Evolutionary conservation across 1,140 invertebrate genomes (phyloP), one percentile per base, ranked within the genome.

Genomic region (Pogonomyrmex barbatus): DNA sequence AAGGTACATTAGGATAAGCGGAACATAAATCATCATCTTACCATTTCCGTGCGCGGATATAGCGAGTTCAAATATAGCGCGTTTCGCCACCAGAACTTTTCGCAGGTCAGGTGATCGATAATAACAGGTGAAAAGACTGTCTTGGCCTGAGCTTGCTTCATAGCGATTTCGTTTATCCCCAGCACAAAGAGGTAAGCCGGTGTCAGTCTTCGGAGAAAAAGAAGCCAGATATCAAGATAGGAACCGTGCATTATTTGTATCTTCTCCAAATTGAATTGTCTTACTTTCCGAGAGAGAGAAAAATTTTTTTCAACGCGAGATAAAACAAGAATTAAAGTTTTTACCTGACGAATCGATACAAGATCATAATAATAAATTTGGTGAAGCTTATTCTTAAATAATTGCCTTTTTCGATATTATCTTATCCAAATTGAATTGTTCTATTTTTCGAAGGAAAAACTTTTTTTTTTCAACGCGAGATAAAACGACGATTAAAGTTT

Each of bases 31-130:
- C 56, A 83, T 60, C 93, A 83, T 60, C 93, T 95, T 94, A 96
- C 96, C 96, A 98, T 97, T 93, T 98, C 97, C 2, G 94, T 96
- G 87, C 97, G 96, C 1, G 97, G 97, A 92, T 96, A 98, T 54
- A 97, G 96, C 85, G 97, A 98, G 93, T 98, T 98, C 85, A 98
- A 96, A 91, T 98, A 98, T 1, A 98, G 94, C 10, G 97, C 96
- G 91, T 98, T 98, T 88, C 97, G 96, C 97, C 97, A 98, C 97
- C 97, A 98, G 92, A 96, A 98, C 77, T 96, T 95, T 70, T 96
- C 96, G 92, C 97, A 98, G 24, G 96, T 98, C 47, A 97, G 90
- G 85, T 98, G 96, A 92, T 98, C 97, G 87, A 96, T 96, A 71
- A 97, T 96, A 0, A 96, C 96, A 0, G 97, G 97, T 71, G 97